Conservation (phyloP, 1,140 invertebrate genomes). For the Kradibia gibbosae region DNA sequence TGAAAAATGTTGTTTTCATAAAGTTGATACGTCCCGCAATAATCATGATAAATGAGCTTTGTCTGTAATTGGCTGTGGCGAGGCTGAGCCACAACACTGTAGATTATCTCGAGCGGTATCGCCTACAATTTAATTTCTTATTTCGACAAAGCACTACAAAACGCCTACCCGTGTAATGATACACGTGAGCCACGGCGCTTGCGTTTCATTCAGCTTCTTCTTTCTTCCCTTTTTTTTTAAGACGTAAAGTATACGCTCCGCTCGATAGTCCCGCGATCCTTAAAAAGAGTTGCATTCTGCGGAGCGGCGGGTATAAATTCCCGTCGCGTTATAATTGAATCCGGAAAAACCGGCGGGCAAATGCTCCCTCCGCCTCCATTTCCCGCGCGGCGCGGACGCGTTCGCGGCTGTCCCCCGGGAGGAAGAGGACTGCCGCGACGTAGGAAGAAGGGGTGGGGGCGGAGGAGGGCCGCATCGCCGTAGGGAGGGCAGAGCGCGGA, state of each 20-base stretch:
- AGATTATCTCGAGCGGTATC: background rate
- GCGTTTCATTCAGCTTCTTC: background rate
- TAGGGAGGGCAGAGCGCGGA: too few relatives aligned
- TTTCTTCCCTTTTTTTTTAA: too few relatives aligned
- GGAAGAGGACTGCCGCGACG: too few relatives aligned
- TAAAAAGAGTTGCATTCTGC: background rate
- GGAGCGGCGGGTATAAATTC: background rate
- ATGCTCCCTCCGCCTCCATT: conserved; percentile 27
- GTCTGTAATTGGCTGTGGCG: background rate
- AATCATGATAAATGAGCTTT: background rate
- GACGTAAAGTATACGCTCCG: background rate
- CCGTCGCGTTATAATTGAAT: conserved; percentile 8
- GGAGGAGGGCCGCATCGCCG: background rate
- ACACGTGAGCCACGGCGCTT: background rate
- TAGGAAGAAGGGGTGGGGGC: background rate
- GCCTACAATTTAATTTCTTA: background rate
- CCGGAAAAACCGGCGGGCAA: background rate
- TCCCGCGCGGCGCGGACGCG: background rate
- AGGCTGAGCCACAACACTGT: background rate
- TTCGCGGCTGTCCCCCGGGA: background rate
- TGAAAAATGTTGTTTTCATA: background rate
- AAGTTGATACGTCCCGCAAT: background rate
- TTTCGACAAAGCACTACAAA: conserved; percentile 5
- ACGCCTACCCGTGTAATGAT: background rate
- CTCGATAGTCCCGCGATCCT: background rate